phyloP scores from a whole-genome alignment of 2,113 vertebrate genomes.

The Ctenodactylus gundi region DNA sequence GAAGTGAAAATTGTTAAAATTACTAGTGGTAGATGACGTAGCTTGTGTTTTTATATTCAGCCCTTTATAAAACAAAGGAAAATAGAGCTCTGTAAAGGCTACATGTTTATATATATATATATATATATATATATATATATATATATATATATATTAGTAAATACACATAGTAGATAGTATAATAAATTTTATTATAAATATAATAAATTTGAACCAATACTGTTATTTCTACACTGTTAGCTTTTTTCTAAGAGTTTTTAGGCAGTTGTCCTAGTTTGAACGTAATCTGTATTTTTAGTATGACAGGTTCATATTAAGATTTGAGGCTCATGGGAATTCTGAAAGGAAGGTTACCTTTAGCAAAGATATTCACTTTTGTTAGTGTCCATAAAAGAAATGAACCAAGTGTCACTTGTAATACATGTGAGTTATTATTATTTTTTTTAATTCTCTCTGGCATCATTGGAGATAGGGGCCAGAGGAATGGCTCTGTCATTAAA shows the following conservation, averaged over 20 bases:
- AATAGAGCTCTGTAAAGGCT: background rate
- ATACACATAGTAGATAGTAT: too few relatives aligned
- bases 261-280: background rate
- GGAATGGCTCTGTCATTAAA: too few relatives aligned
- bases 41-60: background rate
- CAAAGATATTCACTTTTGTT: background rate
- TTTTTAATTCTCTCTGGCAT: background rate
- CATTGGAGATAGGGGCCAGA: background rate
- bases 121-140: background rate
- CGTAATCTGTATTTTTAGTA: background rate
- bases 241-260: background rate
- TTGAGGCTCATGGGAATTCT: background rate
- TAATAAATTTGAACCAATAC: background rate
- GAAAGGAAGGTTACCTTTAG: background rate
- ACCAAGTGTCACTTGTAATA: background rate
- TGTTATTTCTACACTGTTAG: background rate
- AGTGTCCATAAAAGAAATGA: background rate
- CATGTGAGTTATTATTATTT: background rate
- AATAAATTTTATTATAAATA: slow-evolving; percentile 13
- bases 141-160: background rate
- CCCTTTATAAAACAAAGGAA: background rate
- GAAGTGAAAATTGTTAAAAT: background rate
- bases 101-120: background rate
- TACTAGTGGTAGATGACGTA: background rate
- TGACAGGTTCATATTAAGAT: background rate